Evolutionary conservation across 2,113 vertebrate species (phyloP), one percentile per base, ranked within the genome.

Genomic region (Parus major): DNA sequence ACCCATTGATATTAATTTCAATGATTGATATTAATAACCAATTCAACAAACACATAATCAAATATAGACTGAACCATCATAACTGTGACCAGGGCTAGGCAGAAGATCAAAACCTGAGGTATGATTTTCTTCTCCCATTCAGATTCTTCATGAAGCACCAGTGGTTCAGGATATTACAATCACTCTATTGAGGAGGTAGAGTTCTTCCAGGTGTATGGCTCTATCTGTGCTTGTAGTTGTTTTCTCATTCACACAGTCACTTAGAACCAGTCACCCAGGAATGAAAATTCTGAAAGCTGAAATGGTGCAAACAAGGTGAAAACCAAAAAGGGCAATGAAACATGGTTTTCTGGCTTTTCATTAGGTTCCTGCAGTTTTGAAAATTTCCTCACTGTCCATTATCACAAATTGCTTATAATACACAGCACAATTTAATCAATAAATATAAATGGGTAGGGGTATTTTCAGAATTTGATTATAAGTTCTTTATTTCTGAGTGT

Each of bases 381-480:
- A 91, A 63, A 91, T 68, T 71, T 20, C 15, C 42, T 93, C 82
- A 22, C n/a, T 47, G 70, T 84, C 2, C 21, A 25, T 61, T 90
- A 69, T 82, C 71, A 83, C 11, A 57, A 84, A 85, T 88, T 94
- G 12, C 4, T 53, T 68, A 95, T 85, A 86, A 89, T 69, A 90
- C 61, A 84, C 3, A 71, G 46, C 49, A 60, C 5, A 69, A 84
- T 92, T 97, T 87, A 93, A 96, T 76, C 33, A 80, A 41, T 70
- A 87, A 95, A 93, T 44, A 57, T 86, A 84, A 75, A 68, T 46
- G 33, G 1, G 4, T 36, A 8, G 60, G 41, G n/a, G n/a, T n/a
- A n/a, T 95, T 94, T 93, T 42, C 23, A 88, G 49, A 96, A 86
- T 83, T 82, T 96, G 64, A 73, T 95, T 86, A 87, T 66, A 96